A percentile compares a stretch with the other conserved stretches of the same genome.
These are phyloP conservation scores for Lichenostomus cassidix DNA, from an alignment of 2,113 vertebrate species.

Conservation along the genomic window DNA sequence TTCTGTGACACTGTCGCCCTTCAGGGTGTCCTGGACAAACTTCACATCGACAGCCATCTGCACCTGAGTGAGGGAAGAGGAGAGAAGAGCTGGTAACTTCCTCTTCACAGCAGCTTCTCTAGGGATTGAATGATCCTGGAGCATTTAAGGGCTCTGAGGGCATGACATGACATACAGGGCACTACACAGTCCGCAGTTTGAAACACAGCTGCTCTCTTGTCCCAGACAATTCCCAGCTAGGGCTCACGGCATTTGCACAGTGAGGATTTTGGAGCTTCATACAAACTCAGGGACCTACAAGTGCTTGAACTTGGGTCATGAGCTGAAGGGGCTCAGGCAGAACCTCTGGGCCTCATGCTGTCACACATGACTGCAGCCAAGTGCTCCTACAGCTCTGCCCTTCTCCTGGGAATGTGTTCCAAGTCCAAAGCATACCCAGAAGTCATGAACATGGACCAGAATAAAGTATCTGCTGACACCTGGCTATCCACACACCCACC, in stretches of 20 bases:
- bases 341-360: background rate
- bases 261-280: background rate
- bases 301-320: background rate
- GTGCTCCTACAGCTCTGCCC: background rate
- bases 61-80: conserved; percentile 75
- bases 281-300: background rate
- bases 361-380: background rate
- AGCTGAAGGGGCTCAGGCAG: background rate
- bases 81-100: background rate
- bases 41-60: conserved; percentile 99
- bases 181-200: background rate
- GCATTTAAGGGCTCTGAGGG: background rate
- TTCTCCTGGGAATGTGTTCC: background rate
- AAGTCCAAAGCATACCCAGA: background rate
- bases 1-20: conserved; percentile 95
- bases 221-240: background rate
- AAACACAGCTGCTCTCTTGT: background rate
- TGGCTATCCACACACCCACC: background rate
- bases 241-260: background rate
- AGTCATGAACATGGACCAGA: fast-evolving
- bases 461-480: background rate
- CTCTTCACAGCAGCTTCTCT: background rate
- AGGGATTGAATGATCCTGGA: background rate
- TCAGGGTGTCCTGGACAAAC: conserved; percentile 93
- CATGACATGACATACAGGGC: fast-evolving